phyloP scores from a whole-genome alignment of 2,797 vertebrate genomes.

The Okamejei kenojei region DNA sequence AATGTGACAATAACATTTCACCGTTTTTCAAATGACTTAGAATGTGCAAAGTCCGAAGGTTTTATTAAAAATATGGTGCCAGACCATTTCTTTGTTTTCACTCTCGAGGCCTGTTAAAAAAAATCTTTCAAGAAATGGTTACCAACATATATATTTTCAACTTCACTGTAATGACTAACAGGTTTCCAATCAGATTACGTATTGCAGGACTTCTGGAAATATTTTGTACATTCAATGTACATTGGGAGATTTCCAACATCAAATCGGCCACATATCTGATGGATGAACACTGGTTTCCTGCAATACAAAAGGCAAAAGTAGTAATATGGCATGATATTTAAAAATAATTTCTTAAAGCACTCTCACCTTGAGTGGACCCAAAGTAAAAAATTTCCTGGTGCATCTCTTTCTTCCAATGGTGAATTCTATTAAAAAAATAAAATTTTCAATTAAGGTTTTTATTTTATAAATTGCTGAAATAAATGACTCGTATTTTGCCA shows the following conservation, averaged over 20 bases:
- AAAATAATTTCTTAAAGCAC: background rate
- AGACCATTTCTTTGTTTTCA: slow-evolving; percentile 42
- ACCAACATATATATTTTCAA: background rate
- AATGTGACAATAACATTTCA: background rate
- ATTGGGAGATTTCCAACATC: slow-evolving; percentile 69
- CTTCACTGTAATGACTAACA: background rate
- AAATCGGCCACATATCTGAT: slow-evolving; percentile 65
- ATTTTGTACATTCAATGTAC: slow-evolving; percentile 63
- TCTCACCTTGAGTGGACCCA: slow-evolving; percentile 66
- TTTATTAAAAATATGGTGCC: slow-evolving; percentile 44
- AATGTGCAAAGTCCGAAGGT: too few relatives aligned
- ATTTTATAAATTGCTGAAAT: background rate
- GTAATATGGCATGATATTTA: background rate
- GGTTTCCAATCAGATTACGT: background rate
- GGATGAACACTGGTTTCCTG: slow-evolving; percentile 62
- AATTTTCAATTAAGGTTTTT: background rate
- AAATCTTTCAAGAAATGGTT: background rate
- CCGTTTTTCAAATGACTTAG: background rate
- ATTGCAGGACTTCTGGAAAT: slow-evolving; percentile 53
- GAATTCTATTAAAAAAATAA: slow-evolving; percentile 49
- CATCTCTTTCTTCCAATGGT: slow-evolving; percentile 62
- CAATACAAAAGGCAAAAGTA: slow-evolving; percentile 28
- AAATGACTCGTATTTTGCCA: background rate
- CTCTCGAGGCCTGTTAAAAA: slow-evolving; percentile 49
- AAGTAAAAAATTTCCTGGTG: slow-evolving; percentile 68